These are phyloP conservation scores for Cantharis lateralis DNA, from an alignment of 2,888 invertebrate species.

Conservation along the genomic window DNA sequence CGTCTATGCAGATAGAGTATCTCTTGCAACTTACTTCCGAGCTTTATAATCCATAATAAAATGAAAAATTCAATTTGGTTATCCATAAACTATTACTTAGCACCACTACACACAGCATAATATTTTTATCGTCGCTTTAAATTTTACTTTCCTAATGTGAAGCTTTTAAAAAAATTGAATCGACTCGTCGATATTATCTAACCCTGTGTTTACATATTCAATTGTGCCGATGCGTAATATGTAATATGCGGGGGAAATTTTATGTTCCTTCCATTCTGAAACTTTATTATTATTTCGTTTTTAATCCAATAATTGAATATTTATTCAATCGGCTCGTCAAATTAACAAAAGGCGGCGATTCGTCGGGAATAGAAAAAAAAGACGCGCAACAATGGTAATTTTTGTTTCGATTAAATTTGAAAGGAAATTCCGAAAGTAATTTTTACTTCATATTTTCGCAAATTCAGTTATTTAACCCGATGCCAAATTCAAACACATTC, in stretches of 20 bases:
- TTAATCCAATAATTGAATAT: neutral
- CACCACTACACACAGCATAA: neutral
- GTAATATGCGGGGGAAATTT: neutral
- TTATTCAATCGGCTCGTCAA: neutral
- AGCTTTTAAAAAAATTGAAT: neutral
- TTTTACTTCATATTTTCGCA: slow-evolving; percentile 28
- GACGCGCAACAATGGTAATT: neutral
- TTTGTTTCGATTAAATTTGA: neutral
- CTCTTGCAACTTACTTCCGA: slow-evolving; percentile 12
- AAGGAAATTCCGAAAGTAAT: slow-evolving; percentile 20
- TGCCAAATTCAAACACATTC: slow-evolving; percentile 42
- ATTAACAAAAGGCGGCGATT: neutral
- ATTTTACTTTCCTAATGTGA: neutral
- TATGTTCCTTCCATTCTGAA: neutral
- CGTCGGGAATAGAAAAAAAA: neutral
- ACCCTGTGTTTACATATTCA: neutral
- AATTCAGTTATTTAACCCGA: slow-evolving; percentile 38
- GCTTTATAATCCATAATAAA: slow-evolving; percentile 22
- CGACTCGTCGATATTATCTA: neutral
- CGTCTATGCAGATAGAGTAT: slow-evolving; percentile 33
- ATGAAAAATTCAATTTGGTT: slow-evolving; percentile 27
- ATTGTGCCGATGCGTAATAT: neutral
- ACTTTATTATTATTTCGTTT: neutral
- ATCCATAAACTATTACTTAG: slow-evolving; percentile 14
- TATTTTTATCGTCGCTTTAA: slow-evolving; percentile 9